Conservation (phyloP, 2,113 vertebrate genomes). For the Rhabdomys dilectus region DNA sequence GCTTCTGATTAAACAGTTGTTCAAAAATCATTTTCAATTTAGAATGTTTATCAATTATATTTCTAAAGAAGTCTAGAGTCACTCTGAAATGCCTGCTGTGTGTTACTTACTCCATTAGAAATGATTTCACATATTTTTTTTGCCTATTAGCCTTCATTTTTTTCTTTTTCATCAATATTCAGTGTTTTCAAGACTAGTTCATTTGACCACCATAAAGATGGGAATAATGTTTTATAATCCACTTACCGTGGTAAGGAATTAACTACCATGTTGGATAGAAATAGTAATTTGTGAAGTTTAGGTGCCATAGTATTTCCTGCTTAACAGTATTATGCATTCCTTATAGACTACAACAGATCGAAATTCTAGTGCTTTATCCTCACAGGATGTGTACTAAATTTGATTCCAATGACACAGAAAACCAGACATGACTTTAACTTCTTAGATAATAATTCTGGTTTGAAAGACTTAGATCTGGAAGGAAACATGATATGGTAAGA, state of each 20-base stretch:
- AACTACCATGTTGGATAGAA: slow-evolving; percentile 16
- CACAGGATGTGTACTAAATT: slow-evolving; percentile 2
- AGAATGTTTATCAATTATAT: slow-evolving; percentile 61
- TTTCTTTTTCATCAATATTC: background rate
- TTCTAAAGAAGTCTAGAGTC: slow-evolving; percentile 47
- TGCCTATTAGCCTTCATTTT: slow-evolving; percentile 27
- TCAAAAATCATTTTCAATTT: slow-evolving; percentile 62
- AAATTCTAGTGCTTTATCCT: slow-evolving; percentile 41
- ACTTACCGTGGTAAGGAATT: slow-evolving; percentile 12
- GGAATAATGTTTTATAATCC: slow-evolving; percentile 39
- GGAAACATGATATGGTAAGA: background rate
- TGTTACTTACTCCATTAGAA: slow-evolving; percentile 7
- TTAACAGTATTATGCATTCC: slow-evolving; percentile 21
- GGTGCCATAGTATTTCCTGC: background rate
- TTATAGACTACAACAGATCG: background rate
- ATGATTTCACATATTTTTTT: slow-evolving; percentile 19
- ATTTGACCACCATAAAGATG: background rate
- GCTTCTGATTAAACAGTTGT: slow-evolving; percentile 43
- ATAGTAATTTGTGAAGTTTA: background rate
- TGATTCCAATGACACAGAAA: slow-evolving; percentile 19
- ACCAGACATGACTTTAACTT: background rate
- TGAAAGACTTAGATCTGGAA: slow-evolving; percentile 19
- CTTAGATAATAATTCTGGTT: slow-evolving; percentile 10
- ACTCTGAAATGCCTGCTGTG: slow-evolving; percentile 31
- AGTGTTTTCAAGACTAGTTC: background rate